Base-by-base conservation (phyloP, 2,797 vertebrate genomes). In the Yasuhikotakia modesta region DNA sequence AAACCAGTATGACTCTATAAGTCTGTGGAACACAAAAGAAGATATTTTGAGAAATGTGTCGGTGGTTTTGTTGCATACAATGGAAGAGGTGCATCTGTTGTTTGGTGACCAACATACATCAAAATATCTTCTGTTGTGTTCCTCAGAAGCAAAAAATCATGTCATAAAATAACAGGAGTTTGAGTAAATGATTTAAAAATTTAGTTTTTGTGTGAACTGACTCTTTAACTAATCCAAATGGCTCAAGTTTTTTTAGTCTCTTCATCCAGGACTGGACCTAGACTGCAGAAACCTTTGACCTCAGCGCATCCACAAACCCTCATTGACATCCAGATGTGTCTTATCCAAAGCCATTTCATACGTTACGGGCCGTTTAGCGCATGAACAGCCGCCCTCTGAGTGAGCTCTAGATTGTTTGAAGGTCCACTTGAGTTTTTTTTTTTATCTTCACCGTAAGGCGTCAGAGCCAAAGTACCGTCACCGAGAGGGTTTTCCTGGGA, bases 191-290 rank as follows among this genome's bases (percentile, higher is more conserved):
- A 35, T 35, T 4, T 4, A 3, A 35, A 32, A 2, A 5, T 32
- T 32, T 32, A 2, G 5, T 32, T 32, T 32, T 32, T 32, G 30
- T 2, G 30, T 32, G 30, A 32, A 32, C 30, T 32, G 30, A 2
- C 30, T 5, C 30, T 32, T 32, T 66, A 80, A 78, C 55, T 68
- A 74, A 73, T 82, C 73, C 14, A 16, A 39, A 77, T 65, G 5
- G 24, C n/a, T 24, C 48, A 8, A 8, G 35, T 35, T 14, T 70
- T n/a, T 72, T 57, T 19, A 69, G 22, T 46, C 65, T 79, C 58
- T 39, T 39, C 55, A 68, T 83, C 72, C 67, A 72, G 73, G 53
- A n/a, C 64, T 76, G 73, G 73, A 76, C 46, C 64, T 27, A 10
- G 35, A 39, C 35, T 2, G n/a, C 64, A 24, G 39, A 70, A 19